Conservation (phyloP, 2,888 invertebrate genomes). For the Uloborus plumipes region DNA sequence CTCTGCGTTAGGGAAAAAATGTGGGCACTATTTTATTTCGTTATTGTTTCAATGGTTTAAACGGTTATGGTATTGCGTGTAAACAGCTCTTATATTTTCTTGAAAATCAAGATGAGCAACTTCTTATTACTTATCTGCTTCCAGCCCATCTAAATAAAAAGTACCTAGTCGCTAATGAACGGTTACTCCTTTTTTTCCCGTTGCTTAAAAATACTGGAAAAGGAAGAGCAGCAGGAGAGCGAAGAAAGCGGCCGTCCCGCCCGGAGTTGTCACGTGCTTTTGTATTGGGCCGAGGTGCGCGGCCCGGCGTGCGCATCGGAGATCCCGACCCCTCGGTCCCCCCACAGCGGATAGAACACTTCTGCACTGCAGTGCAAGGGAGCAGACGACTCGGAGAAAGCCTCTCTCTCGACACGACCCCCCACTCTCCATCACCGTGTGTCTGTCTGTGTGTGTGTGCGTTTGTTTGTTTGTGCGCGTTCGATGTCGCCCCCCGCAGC, state of each 20-base stretch:
- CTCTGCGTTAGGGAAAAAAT: too few species aligned
- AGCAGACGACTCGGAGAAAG: constrained; percentile 9
- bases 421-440: constrained; percentile 9
- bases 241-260: neutral
- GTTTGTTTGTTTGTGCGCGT: constrained; percentile 27
- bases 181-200: too few species aligned
- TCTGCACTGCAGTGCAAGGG: constrained; percentile 42
- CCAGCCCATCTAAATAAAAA: too few species aligned
- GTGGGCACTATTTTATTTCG: too few species aligned
- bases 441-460: constrained; percentile 28
- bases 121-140: too few species aligned
- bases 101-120: too few species aligned
- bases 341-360: neutral
- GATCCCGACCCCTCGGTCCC: constrained; percentile 13
- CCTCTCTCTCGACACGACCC: neutral
- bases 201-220: neutral
- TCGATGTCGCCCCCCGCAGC: constrained; percentile 15
- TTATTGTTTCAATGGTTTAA: too few species aligned
- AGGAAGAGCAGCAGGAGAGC: too few species aligned
- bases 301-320: constrained; percentile 25
- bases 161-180: too few species aligned
- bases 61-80: too few species aligned
- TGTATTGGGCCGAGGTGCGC: constrained; percentile 42
- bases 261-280: constrained; percentile 50
- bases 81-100: too few species aligned